A percentile compares a stretch with the other conserved stretches of the same genome.
Evolutionary conservation across 2,797 vertebrate genomes (phyloP).

Genomic region (Parauchenoglanis punctatus): DNA sequence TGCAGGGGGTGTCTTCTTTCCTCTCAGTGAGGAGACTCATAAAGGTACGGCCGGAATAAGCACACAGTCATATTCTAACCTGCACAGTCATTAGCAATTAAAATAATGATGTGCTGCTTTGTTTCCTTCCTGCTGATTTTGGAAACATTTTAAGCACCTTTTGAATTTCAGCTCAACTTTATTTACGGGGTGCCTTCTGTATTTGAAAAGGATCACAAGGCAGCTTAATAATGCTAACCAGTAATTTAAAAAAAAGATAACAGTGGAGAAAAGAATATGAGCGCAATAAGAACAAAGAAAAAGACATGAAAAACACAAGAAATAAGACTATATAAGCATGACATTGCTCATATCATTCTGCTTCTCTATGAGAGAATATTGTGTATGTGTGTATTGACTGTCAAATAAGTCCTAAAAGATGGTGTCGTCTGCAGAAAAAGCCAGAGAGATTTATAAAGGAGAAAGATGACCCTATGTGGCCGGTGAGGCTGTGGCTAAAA

Average conservation of each 20-base stretch:
- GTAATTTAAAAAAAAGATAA: not conserved
- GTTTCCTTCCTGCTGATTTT: not conserved
- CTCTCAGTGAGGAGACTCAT: conserved; percentile 65
- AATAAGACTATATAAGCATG: not conserved
- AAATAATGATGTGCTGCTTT: not conserved
- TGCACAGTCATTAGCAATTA: not conserved
- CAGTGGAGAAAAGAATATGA: not conserved
- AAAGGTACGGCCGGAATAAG: conserved; percentile 56
- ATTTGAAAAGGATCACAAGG: not conserved
- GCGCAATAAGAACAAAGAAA: not conserved
- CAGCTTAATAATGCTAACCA: not conserved
- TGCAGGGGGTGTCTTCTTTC: conserved; percentile 75
- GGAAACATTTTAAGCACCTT: not conserved
- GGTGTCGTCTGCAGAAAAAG: not conserved
- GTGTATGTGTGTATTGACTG: not conserved
- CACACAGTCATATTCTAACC: not conserved
- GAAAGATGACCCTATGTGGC: not conserved
- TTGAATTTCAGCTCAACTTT: not conserved
- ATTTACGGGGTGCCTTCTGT: not conserved
- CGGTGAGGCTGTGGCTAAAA: conserved; percentile 45
- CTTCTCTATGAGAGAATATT: not conserved
- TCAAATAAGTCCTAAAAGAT: not conserved
- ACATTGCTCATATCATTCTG: no score
- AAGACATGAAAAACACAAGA: not conserved
- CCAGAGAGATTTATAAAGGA: not conserved